Conservation (phyloP, 2,797 vertebrate genomes). For the Syngnathus rostellatus region DNA sequence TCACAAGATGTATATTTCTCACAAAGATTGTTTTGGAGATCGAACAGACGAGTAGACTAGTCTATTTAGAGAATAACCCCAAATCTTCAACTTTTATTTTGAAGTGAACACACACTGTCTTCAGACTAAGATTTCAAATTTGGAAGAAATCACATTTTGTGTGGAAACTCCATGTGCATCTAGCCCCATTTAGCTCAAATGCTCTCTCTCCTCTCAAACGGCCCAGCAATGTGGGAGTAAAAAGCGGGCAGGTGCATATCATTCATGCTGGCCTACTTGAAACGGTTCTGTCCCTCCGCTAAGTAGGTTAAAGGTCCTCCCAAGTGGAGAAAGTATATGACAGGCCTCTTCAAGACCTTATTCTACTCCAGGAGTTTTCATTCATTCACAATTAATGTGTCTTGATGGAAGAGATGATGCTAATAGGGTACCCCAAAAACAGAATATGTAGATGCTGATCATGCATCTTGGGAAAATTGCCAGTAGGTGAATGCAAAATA, state of each 20-base stretch:
- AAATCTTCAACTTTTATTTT: neutral
- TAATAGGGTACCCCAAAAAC: constrained; percentile 69
- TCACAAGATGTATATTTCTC: too few species aligned
- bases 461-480: constrained; percentile 21
- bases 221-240: constrained; percentile 60
- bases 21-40: too few species aligned
- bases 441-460: constrained; percentile 39
- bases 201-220: constrained; percentile 60
- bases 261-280: constrained; percentile 72
- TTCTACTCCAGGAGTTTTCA: constrained; percentile 75
- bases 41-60: too few species aligned
- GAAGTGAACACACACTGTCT: neutral
- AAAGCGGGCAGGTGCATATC: constrained; percentile 74
- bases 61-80: too few species aligned
- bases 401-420: constrained; percentile 81
- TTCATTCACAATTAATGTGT: constrained; percentile 80
- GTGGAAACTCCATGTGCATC: constrained; percentile 51
- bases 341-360: constrained; percentile 76
- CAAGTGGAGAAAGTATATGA: constrained; percentile 79
- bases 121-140: neutral
- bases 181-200: constrained; percentile 65
- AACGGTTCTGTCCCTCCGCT: constrained; percentile 66
- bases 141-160: neutral
- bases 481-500: constrained; percentile 18
- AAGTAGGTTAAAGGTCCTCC: constrained; percentile 80